Evolutionary conservation across 2,797 vertebrate species (phyloP), one percentile per base, ranked within the genome.

Genomic region (Ptychadena robeensis): DNA sequence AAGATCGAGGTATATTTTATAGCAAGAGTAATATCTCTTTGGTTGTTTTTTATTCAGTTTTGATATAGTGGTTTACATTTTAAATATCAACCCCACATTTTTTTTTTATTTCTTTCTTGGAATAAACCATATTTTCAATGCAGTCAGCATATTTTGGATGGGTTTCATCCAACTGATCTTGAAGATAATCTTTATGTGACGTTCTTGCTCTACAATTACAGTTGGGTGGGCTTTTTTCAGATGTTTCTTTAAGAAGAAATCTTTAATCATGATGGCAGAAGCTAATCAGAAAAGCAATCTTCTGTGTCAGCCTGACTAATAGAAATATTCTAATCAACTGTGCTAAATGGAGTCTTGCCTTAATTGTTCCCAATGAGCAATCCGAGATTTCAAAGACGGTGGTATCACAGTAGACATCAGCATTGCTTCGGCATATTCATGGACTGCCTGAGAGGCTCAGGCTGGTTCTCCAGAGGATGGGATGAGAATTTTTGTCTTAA

Each of bases 391-490:
- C 12, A 68, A 69, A 80, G 59, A 38, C 30, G 4, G 44, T 82
- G 64, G 75, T 37, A 18, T 77, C 73, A 76, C 44, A 32, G 27
- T 22, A 75, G 64, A 68, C 44, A 53, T 59, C 53, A 74, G 61
- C 10, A 15, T 75, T 61, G 59, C 44, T 32, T 22, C 31, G 31
- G 35, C 48, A 59, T 59, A 44, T 22, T 69, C 65, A 37, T 37
- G 31, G 69, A 14, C 40, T 25, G 31, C 14, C 40, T 1, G 30
- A 34, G 66, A 75, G 4, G 15, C 61, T 31, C 48, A 82, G 64
- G 32, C n/a, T 12, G 2, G 9, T 63, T 72, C 59, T 81, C 15
- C 32, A 28, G 44, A 22, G 30, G 65, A 69, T 2, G 27, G 28
- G 25, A 59, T 14, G 28, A 32, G 78, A 15, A 30, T 63, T 38